These are phyloP conservation scores for Galemys pyrenaicus DNA, from an alignment of 2,113 vertebrate species.

Conservation along the genomic window DNA sequence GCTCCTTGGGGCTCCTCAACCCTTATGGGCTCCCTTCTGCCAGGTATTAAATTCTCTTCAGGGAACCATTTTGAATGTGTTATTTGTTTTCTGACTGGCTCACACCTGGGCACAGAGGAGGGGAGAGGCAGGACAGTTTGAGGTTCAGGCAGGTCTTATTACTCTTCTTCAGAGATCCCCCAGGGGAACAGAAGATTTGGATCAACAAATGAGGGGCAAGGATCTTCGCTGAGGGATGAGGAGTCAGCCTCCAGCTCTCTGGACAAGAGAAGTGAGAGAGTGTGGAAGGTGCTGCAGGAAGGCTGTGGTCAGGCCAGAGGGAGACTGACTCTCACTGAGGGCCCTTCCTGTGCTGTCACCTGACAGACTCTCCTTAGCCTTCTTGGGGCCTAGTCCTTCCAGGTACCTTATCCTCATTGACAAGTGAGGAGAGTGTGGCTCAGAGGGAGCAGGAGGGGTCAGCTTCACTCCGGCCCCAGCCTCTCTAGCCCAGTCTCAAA, in stretches of 20 bases:
- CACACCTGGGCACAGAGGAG: not conserved
- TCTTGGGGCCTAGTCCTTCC: not conserved
- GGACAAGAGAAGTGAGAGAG: not conserved
- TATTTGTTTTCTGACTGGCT: not conserved
- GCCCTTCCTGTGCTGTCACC: not conserved
- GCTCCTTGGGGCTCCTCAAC: not conserved
- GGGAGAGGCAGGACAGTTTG: not conserved
- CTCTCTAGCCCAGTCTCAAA: not conserved
- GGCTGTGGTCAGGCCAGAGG: not conserved
- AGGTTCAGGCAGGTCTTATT: not conserved
- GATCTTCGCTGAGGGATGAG: not conserved
- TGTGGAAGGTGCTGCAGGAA: not conserved
- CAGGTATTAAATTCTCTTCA: not conserved
- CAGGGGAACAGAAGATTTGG: not conserved
- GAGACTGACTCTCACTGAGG: not conserved
- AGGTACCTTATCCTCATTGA: not conserved
- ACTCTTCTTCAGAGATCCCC: not conserved
- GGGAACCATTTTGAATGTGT: not conserved
- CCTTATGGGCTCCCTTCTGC: not conserved
- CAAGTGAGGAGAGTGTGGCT: not conserved
- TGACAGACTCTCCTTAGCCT: not conserved
- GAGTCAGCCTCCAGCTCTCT: not conserved
- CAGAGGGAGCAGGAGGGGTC: not conserved
- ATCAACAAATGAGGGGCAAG: not conserved
- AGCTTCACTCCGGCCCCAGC: not conserved